phyloP scores from a whole-genome alignment of 2,888 invertebrate species.

The Acrobasis consociella region DNA sequence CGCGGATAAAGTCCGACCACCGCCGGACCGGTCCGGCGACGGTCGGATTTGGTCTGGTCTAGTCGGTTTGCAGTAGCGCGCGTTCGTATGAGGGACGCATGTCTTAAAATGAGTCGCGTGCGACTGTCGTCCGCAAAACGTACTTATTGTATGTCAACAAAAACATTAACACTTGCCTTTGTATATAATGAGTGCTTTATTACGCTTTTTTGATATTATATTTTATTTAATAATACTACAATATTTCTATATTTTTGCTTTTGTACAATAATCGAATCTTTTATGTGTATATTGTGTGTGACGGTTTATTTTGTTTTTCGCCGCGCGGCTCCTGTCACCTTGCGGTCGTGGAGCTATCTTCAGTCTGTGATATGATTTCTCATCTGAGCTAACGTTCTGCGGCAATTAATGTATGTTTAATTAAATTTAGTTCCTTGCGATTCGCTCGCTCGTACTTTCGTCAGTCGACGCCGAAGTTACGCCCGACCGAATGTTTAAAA shows the following conservation, averaged over 20 bases:
- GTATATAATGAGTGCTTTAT: slow-evolving; percentile 77
- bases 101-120: slow-evolving; percentile 23
- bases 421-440: slow-evolving; percentile 14
- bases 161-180: slow-evolving; percentile 33
- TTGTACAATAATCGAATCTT: slow-evolving; percentile 44
- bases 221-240: slow-evolving; percentile 53
- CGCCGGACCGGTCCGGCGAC: too few relatives aligned
- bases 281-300: slow-evolving; percentile 27
- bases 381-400: slow-evolving; percentile 7
- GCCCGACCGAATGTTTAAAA: slow-evolving; percentile 11
- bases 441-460: slow-evolving; percentile 3
- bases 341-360: not conserved
- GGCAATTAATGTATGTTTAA: slow-evolving; percentile 11
- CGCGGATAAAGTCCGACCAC: too few relatives aligned
- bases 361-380: slow-evolving; percentile 22
- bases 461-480: not conserved
- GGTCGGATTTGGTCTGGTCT: too few relatives aligned
- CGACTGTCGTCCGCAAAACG: slow-evolving; percentile 1
- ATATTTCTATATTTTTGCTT: slow-evolving; percentile 58
- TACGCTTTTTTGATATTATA: slow-evolving; percentile 76
- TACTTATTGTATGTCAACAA: slow-evolving; percentile 3
- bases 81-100: not conserved
- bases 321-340: slow-evolving; percentile 18
- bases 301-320: slow-evolving; percentile 14
- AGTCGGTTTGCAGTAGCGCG: too few relatives aligned